Evolutionary conservation across 2,113 vertebrate genomes (phyloP).

Genomic region (Oryzias woworae): DNA sequence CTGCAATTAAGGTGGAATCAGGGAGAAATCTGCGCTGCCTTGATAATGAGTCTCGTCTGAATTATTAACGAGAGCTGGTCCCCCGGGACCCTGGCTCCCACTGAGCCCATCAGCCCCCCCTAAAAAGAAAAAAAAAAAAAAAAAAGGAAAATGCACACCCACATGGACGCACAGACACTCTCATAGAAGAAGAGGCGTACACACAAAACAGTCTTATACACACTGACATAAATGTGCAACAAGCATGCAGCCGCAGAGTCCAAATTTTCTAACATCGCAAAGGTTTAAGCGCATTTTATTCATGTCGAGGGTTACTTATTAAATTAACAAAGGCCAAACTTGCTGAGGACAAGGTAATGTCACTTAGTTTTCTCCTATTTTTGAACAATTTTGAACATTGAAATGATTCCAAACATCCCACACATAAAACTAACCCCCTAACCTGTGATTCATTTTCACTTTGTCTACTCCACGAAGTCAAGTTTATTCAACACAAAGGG

Average conservation of each 20-base stretch:
- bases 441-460: constrained; percentile 21
- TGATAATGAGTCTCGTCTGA: constrained; percentile 85
- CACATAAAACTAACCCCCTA: neutral
- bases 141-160: constrained; percentile 19
- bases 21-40: constrained; percentile 83
- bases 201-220: constrained; percentile 37
- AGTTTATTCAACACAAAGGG: constrained; percentile 11
- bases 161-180: constrained; percentile 1
- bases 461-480: constrained; percentile 10
- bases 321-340: constrained; percentile 36
- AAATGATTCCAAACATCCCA: constrained; percentile 18
- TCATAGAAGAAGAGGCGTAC: constrained; percentile 13
- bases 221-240: constrained; percentile 58
- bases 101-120: constrained; percentile 75
- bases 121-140: constrained; percentile 20
- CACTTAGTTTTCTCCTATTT: constrained; percentile 9
- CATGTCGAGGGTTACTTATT: constrained; percentile 25
- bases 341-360: constrained; percentile 29
- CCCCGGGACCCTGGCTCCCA: constrained; percentile 77
- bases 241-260: constrained; percentile 44
- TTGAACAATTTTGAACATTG: neutral
- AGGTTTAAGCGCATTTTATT: constrained; percentile 37
- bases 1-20: constrained; percentile 86
- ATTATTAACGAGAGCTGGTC: constrained; percentile 85
- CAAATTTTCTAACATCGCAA: constrained; percentile 22